Conservation (phyloP, 2,888 invertebrate species). For the Cheilosia vernalis region DNA sequence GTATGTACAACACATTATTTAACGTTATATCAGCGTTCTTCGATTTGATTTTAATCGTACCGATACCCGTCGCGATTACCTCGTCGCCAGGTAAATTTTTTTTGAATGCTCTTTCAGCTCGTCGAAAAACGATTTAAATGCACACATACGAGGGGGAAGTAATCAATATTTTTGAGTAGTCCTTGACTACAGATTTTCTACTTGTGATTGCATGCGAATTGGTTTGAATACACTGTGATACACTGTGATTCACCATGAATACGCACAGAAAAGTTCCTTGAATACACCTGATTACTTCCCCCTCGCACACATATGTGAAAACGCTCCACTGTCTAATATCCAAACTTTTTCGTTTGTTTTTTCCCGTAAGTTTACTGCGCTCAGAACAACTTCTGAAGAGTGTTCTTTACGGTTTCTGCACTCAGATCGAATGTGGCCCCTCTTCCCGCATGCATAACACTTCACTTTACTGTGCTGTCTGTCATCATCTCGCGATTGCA, state of each 20-base stretch:
- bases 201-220: too few relatives aligned
- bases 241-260: too few relatives aligned
- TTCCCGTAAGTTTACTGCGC: constrained; percentile 8
- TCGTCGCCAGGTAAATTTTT: constrained; percentile 25
- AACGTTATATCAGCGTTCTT: constrained; percentile 16
- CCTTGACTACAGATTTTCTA: too few relatives aligned
- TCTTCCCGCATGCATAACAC: constrained; percentile 41
- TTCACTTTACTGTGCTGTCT: constrained; percentile 15
- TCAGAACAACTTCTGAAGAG: constrained; percentile 4
- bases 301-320: constrained; percentile 30
- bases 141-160: too few relatives aligned
- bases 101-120: not conserved
- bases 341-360: constrained; percentile 17
- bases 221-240: too few relatives aligned
- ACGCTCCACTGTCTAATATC: constrained; percentile 48
- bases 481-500: not conserved
- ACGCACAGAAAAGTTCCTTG: too few relatives aligned
- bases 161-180: too few relatives aligned
- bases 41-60: constrained; percentile 31
- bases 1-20: constrained; percentile 8
- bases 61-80: constrained; percentile 24
- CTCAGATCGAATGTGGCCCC: constrained; percentile 33
- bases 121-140: constrained; percentile 14
- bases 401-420: constrained; percentile 15
- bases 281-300: too few relatives aligned